phyloP scores from a whole-genome alignment of 2,797 vertebrate genomes.

The Cheirogaleus major region DNA sequence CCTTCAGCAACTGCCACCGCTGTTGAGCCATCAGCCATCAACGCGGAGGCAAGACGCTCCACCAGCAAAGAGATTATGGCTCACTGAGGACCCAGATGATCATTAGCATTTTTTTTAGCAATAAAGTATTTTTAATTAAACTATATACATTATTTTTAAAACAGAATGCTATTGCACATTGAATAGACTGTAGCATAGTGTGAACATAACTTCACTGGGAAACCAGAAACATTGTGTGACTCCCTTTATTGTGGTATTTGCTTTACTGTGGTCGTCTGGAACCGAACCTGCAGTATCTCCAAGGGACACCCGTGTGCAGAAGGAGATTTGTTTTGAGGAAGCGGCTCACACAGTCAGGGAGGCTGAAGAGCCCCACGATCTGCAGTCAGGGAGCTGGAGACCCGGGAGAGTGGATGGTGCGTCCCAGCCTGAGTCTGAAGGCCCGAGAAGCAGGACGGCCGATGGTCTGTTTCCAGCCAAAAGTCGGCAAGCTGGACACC shows the following conservation, averaged over 20 bases:
- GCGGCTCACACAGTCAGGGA: not conserved
- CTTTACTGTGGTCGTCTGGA: not conserved
- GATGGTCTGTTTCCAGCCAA: not conserved
- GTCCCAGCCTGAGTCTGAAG: not conserved
- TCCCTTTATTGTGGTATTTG: not conserved
- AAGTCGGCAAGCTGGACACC: not conserved
- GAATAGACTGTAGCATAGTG: not conserved
- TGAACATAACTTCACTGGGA: not conserved
- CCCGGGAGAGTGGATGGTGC: not conserved
- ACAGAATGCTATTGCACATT: not conserved
- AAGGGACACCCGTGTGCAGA: not conserved
- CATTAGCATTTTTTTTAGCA: not conserved
- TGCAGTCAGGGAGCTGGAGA: not conserved
- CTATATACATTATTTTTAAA: not conserved
- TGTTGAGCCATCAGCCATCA: not conserved
- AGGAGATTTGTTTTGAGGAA: not conserved
- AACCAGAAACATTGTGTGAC: not conserved
- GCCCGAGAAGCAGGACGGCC: not conserved
- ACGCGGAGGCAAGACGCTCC: not conserved
- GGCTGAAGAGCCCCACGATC: not conserved
- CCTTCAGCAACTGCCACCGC: not conserved
- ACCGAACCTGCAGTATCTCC: not conserved
- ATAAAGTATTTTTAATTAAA: not conserved
- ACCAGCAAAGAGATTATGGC: too few species aligned
- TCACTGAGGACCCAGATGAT: not conserved